A percentile compares a stretch with the other conserved stretches of the same genome.
Conservation (phyloP, 2,888 invertebrate genomes). For the Caradrina clavipalpis region DNA sequence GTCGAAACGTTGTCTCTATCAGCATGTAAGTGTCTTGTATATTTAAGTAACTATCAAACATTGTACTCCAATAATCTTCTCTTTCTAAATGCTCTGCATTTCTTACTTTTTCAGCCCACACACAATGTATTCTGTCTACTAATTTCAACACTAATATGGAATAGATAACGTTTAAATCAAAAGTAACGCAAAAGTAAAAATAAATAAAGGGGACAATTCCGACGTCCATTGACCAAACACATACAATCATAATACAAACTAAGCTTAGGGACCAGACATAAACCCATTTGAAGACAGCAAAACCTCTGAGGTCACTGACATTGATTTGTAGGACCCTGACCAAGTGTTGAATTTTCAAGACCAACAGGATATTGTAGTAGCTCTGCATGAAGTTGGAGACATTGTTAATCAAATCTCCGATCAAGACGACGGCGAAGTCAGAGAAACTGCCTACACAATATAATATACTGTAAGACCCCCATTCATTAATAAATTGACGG, state of each 20-base stretch:
- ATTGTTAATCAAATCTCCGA: conserved; percentile 13
- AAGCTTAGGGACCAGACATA: not conserved
- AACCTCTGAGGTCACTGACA: not conserved
- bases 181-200: not conserved
- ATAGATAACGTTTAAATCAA: conserved; percentile 24
- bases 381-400: not conserved
- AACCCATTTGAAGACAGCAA: conserved; percentile 11
- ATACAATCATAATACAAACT: not conserved
- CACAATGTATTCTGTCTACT: conserved; percentile 2
- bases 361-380: conserved; percentile 13
- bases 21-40: conserved; percentile 23
- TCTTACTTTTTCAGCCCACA: conserved; percentile 7
- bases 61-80: conserved; percentile 6
- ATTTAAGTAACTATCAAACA: conserved; percentile 17
- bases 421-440: not conserved
- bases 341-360: conserved; percentile 29
- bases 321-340: conserved; percentile 10
- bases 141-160: conserved; percentile 17
- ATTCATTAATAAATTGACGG: not conserved
- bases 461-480: not conserved
- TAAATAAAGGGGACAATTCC: not conserved
- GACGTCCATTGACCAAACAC: not conserved
- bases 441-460: not conserved
- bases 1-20: conserved; percentile 10
- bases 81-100: not conserved